Conservation (phyloP, 2,113 vertebrate species). For the Gulo gulo region DNA sequence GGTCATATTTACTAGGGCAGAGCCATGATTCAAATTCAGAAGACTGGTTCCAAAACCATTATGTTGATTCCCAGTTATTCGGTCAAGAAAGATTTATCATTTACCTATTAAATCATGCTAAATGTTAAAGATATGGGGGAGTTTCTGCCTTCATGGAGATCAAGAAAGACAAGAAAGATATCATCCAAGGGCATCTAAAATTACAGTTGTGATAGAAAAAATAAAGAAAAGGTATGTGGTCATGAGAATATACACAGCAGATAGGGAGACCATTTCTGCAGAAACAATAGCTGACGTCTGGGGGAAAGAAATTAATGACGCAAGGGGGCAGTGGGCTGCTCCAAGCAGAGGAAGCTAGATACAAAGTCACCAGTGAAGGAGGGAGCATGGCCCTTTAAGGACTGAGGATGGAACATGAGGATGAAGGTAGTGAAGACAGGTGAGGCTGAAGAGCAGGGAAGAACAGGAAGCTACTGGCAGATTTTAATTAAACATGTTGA, state of each 20-base stretch:
- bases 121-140: background rate
- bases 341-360: background rate
- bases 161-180: background rate
- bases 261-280: background rate
- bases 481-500: constrained; percentile 1
- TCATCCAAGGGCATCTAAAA: background rate
- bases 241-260: background rate
- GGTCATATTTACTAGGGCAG: background rate
- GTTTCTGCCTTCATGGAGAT: background rate
- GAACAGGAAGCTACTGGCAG: background rate
- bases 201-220: background rate
- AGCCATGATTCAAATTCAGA: background rate
- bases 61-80: background rate
- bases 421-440: background rate
- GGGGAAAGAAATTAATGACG: background rate
- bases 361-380: background rate
- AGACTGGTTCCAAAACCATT: background rate
- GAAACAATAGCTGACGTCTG: background rate
- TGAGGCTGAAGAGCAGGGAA: background rate
- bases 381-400: background rate
- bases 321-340: accelerated
- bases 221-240: background rate
- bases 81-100: background rate
- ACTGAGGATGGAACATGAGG: background rate
- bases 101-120: background rate